phyloP scores from a whole-genome alignment of 2,888 invertebrate genomes.

The Drosophila hamatofila region DNA sequence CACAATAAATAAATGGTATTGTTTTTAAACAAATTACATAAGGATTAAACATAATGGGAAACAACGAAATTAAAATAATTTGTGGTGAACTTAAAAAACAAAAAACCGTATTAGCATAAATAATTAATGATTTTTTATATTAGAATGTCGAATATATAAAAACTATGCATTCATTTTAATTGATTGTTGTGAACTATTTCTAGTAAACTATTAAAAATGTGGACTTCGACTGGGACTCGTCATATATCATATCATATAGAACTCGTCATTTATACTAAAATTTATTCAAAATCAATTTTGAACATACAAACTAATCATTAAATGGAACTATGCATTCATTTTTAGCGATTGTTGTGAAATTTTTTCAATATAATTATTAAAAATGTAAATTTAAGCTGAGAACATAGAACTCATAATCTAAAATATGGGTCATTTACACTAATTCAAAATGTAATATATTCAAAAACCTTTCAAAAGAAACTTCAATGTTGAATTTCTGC shows the following conservation, averaged over 20 bases:
- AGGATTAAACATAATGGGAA: slow-evolving; percentile 7
- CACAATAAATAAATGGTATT: slow-evolving; percentile 36
- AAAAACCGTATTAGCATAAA: neutral
- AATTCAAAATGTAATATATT: neutral
- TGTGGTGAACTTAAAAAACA: neutral
- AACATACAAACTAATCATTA: too few relatives aligned
- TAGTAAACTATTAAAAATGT: too few relatives aligned
- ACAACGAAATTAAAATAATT: neutral
- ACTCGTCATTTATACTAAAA: too few relatives aligned
- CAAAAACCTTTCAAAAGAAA: neutral
- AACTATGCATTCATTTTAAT: too few relatives aligned
- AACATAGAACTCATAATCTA: neutral
- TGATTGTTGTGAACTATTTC: too few relatives aligned
- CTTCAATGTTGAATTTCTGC: neutral
- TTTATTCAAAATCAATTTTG: too few relatives aligned
- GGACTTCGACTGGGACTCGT: too few relatives aligned
- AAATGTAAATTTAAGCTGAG: neutral
- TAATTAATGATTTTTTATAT: neutral
- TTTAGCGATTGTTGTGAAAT: neutral
- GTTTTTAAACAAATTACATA: slow-evolving; percentile 45
- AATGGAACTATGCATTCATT: too few relatives aligned
- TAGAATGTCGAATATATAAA: too few relatives aligned
- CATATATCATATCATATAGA: too few relatives aligned
- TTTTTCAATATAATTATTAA: neutral
- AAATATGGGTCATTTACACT: neutral